These are phyloP conservation scores for Halocynthia roretzi DNA, from an alignment of 23 tunicate genomes.

Conservation along the genomic window DNA sequence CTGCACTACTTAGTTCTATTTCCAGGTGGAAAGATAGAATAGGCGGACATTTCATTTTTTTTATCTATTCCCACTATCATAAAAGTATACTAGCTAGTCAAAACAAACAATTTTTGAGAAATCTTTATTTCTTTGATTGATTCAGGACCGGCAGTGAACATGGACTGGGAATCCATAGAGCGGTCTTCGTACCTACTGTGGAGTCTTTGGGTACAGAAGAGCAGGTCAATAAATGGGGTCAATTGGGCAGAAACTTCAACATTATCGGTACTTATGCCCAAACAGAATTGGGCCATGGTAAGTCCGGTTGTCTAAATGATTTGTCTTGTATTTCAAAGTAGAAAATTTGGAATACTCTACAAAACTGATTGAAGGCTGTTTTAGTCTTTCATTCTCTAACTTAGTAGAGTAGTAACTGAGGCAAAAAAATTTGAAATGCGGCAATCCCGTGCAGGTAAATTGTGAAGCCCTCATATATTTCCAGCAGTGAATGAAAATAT, in stretches of 20 bases:
- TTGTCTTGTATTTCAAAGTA: no score
- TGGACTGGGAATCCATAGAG: slow-evolving; percentile 41
- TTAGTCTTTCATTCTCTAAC: no score
- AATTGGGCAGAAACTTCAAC: slow-evolving; percentile 46
- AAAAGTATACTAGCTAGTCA: background rate
- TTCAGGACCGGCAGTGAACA: slow-evolving; percentile 30
- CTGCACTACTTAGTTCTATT: background rate
- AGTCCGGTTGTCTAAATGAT: background rate
- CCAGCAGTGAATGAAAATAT: no score
- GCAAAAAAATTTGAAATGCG: no score
- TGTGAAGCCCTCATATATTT: no score
- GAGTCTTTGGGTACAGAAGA: slow-evolving; percentile 58
- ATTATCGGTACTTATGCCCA: slow-evolving; percentile 92
- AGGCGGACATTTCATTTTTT: background rate
- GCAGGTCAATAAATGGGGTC: slow-evolving; percentile 80
- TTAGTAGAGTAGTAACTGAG: no score
- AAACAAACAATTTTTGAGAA: background rate
- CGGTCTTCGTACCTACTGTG: slow-evolving; percentile 60
- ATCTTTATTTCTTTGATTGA: background rate
- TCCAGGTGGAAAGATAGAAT: background rate
- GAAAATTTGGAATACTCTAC: no score
- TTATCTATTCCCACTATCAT: background rate
- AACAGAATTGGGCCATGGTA: slow-evolving; percentile 95
- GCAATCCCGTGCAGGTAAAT: no score
- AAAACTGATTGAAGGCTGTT: no score